Evolutionary conservation across 2,113 vertebrate species (phyloP).

Genomic region (Callorhinus ursinus): DNA sequence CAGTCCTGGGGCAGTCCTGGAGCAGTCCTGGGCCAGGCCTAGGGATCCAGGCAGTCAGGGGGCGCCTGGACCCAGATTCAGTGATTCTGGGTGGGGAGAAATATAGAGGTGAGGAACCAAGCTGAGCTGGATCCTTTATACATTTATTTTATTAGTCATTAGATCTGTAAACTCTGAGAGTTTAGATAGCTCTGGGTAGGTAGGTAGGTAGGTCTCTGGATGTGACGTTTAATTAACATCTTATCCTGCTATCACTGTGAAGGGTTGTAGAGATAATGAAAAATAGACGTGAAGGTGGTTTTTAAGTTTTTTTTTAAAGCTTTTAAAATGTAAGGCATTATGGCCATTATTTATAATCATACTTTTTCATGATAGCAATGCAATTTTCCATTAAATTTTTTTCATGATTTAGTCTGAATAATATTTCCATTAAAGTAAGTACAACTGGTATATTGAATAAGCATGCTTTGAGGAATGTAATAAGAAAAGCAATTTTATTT

Average conservation of each 20-base stretch:
- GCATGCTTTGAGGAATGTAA: not conserved
- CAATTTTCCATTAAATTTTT: slow-evolving; percentile 34
- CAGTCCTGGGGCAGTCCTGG: too few species aligned
- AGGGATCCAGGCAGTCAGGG: not conserved
- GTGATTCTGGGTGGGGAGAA: not conserved
- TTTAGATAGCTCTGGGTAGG: not conserved
- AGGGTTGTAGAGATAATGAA: not conserved
- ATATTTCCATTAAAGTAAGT: slow-evolving; percentile 45
- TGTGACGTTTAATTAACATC: not conserved
- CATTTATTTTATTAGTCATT: not conserved
- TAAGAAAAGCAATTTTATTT: slow-evolving; percentile 43
- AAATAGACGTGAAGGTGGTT: not conserved
- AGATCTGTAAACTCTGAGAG: not conserved
- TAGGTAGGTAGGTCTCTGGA: not conserved
- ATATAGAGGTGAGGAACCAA: not conserved
- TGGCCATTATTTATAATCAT: slow-evolving; percentile 33
- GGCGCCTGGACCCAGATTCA: not conserved
- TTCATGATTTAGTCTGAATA: not conserved
- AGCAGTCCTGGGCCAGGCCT: too few species aligned
- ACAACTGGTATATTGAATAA: not conserved
- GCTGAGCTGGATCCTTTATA: not conserved
- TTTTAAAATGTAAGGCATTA: not conserved
- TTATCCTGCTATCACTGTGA: not conserved
- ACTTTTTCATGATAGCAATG: slow-evolving; percentile 14
- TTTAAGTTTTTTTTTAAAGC: not conserved